Base-by-base conservation (phyloP, 1,140 invertebrate species). In the Rhopalosiphum maidis region DNA sequence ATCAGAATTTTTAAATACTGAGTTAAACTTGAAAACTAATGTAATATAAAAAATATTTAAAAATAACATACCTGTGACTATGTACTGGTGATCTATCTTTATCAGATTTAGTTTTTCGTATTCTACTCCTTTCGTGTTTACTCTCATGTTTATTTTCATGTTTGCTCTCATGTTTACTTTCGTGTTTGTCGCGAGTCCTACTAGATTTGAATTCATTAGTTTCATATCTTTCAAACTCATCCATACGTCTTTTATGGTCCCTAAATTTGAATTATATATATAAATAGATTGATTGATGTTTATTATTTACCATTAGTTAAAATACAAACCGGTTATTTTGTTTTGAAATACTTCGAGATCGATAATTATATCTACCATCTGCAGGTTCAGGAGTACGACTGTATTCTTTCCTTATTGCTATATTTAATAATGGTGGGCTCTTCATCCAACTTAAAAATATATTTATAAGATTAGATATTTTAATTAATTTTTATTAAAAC, bases 391-490 rank as follows among this genome's bases (percentile, higher is more conserved):
- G 77, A 2, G 91, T 93, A 22, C 15, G 82, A 30, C 77, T 86
- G 41, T 93, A 93, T 55, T 93, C 91, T 86, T 93, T 93, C 21
- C 82, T 86, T 55, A 55, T 55, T 55, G 43, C 23, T 55, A 93
- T 15, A 86, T 91, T 83, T 51, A 91, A 91, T 82, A 91, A 91
- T 83, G 77, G 35, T 22, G 91, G 91, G 46, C 91, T 92, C 46
- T 93, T 85, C 15, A 54, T 86, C 91, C 91, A 93, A 37, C 91
- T 93, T 85, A 55, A 93, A 92, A 93, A 51, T 43, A 91, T 18
- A 83, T 43, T 43, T 18, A 83, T 25, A 83, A 9, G 48, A 48
- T 82, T 91, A 60, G 5, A 60, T 23, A 43, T 8, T 43, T 60
- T n/a, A 90, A 41, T n/a, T 11, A 60, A 30, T 37, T 55, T 25